Percentiles rank a stretch among this genome's conserved stretches.
These are phyloP conservation scores for Phrynosoma blainvillii DNA, from an alignment of 2,113 vertebrate genomes.

Conservation along the genomic window DNA sequence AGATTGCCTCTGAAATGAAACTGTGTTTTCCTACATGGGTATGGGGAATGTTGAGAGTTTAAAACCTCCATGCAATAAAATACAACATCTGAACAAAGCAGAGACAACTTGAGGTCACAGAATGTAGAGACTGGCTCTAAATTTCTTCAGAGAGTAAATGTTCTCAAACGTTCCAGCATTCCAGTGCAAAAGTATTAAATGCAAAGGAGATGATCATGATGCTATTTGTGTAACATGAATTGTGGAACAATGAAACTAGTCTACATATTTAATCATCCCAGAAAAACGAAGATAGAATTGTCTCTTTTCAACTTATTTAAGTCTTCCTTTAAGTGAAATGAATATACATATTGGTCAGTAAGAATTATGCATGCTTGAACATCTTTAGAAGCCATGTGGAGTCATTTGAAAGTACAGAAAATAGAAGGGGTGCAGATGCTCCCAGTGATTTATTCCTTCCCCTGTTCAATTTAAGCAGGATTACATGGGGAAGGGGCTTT, in stretches of 20 bases:
- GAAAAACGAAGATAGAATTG: not conserved
- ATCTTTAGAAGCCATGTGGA: not conserved
- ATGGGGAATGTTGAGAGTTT: not conserved
- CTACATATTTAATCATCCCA: not conserved
- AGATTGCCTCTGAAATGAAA: constrained; percentile 1
- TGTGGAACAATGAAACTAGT: not conserved
- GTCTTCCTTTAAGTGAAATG: not conserved
- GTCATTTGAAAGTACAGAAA: constrained; percentile 25
- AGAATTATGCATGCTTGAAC: not conserved
- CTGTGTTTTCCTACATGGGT: not conserved
- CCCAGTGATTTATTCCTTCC: constrained; percentile 60
- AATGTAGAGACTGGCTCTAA: not conserved
- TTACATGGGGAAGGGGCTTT: constrained; percentile 43
- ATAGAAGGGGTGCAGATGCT: constrained; percentile 49
- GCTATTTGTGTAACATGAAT: not conserved
- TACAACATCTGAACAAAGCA: constrained; percentile 9
- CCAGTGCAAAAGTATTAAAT: not conserved
- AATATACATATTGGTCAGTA: not conserved
- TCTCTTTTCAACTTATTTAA: too few relatives aligned
- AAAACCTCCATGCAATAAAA: constrained; percentile 12
- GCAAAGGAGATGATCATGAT: not conserved
- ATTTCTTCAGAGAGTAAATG: not conserved
- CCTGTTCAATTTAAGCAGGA: constrained; percentile 58
- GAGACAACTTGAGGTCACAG: constrained; percentile 1
- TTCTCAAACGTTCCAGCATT: not conserved